Percentiles rank a stretch among this genome's conserved stretches.
phyloP scores from a whole-genome alignment of 1,140 invertebrate genomes.

The Ostrea edulis region DNA sequence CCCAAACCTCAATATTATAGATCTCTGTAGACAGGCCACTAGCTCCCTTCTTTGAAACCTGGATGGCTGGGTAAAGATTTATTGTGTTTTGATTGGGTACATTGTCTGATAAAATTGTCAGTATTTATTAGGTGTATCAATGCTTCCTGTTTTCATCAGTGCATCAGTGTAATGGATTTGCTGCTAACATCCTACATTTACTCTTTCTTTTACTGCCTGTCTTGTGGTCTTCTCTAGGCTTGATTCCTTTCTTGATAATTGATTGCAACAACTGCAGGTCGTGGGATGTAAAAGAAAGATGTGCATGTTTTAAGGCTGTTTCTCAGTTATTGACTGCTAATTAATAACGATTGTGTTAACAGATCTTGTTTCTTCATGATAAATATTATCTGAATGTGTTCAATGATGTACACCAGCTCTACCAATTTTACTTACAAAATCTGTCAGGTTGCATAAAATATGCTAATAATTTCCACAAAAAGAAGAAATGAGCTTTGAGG shows the following conservation, averaged over 20 bases:
- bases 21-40: background rate
- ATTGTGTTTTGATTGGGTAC: slow-evolving; percentile 17
- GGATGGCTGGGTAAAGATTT: background rate
- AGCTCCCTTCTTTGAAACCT: background rate
- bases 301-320: slow-evolving; percentile 1
- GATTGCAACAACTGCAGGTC: slow-evolving; percentile 11
- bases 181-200: background rate
- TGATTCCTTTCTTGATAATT: background rate
- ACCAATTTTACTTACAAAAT: too few species aligned
- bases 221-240: background rate
- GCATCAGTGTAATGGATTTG: background rate
- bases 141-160: slow-evolving; percentile 15
- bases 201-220: background rate
- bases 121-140: slow-evolving; percentile 24
- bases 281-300: slow-evolving; percentile 20
- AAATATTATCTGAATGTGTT: background rate
- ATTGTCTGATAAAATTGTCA: slow-evolving; percentile 37
- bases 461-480: background rate
- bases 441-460: background rate
- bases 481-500: background rate
- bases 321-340: background rate
- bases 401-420: too few species aligned
- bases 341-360: slow-evolving; percentile 10
- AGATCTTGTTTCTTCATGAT: background rate
- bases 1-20: background rate